Evolutionary conservation across 2,113 vertebrate species (phyloP).

Genomic region (zebrafish (Danio rerio)): DNA sequence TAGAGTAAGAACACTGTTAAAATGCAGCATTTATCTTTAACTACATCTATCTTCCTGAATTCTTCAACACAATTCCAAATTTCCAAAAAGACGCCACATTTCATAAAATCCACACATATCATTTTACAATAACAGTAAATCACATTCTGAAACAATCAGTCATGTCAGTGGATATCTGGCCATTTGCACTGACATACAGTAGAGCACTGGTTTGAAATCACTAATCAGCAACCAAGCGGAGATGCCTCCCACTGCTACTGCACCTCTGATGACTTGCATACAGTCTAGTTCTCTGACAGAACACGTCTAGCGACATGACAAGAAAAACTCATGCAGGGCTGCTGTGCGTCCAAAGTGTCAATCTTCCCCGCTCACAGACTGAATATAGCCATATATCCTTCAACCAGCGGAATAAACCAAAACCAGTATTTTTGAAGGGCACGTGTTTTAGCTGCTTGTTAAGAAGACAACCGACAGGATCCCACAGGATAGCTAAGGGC

Average conservation of each 20-base stretch:
- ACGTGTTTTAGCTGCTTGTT: constrained; percentile 22
- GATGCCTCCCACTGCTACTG: not conserved
- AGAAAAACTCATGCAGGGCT: not conserved
- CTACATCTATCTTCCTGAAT: not conserved
- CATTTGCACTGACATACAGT: constrained; percentile 11
- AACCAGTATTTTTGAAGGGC: constrained; percentile 5
- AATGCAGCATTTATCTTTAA: not conserved
- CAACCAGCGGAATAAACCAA: constrained; percentile 6
- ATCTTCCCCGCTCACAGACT: not conserved
- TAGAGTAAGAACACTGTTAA: not conserved
- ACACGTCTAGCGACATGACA: constrained; percentile 29
- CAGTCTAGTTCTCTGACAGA: constrained; percentile 34
- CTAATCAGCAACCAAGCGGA: constrained; percentile 15
- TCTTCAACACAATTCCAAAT: not conserved
- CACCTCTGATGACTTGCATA: constrained; percentile 28
- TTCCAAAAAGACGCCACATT: not conserved
- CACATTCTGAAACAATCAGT: not conserved
- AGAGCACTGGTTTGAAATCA: constrained; percentile 17
- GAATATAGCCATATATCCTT: not conserved
- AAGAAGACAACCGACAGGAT: not conserved
- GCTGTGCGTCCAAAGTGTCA: not conserved
- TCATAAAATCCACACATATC: not conserved
- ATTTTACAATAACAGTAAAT: not conserved
- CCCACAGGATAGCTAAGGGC: constrained; percentile 9
- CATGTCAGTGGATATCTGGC: not conserved